Evolutionary conservation across 2,113 vertebrate species (phyloP).

Genomic region (Mionectes macconnelli): DNA sequence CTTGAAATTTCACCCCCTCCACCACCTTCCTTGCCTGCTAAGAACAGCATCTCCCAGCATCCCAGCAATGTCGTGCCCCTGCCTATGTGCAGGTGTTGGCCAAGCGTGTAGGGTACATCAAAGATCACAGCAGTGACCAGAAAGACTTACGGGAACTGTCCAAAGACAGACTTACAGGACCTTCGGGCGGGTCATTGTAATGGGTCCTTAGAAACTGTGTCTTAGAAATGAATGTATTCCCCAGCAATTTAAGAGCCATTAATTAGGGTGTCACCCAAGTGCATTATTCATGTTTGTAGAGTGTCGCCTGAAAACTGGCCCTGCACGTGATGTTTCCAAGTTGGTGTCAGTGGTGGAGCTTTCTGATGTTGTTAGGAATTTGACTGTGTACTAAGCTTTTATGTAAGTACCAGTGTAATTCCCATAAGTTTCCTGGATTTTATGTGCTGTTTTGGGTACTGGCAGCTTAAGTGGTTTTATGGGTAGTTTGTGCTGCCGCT

Average conservation of each 20-base stretch:
- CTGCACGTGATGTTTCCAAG: neutral
- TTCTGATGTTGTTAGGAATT: neutral
- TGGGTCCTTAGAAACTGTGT: neutral
- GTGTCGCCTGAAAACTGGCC: neutral
- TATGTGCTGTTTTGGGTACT: neutral
- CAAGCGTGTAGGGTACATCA: neutral
- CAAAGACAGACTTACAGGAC: neutral
- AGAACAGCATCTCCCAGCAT: neutral
- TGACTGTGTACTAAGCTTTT: neutral
- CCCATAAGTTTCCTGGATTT: neutral
- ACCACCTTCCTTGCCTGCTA: neutral
- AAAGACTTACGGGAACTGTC: neutral
- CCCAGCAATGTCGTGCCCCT: neutral
- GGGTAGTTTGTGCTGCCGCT: neutral
- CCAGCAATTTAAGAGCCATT: neutral
- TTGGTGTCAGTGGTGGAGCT: neutral
- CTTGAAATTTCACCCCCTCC: neutral
- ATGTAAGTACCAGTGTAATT: neutral
- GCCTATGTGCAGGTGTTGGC: rapidly evolving
- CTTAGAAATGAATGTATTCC: neutral
- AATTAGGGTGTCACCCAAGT: slow-evolving; percentile 5
- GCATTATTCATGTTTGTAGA: neutral
- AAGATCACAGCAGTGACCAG: neutral
- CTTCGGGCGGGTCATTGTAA: neutral
- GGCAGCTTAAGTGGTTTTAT: slow-evolving; percentile 10